phyloP scores from a whole-genome alignment of 2,113 vertebrate species.

The Morone saxatilis region DNA sequence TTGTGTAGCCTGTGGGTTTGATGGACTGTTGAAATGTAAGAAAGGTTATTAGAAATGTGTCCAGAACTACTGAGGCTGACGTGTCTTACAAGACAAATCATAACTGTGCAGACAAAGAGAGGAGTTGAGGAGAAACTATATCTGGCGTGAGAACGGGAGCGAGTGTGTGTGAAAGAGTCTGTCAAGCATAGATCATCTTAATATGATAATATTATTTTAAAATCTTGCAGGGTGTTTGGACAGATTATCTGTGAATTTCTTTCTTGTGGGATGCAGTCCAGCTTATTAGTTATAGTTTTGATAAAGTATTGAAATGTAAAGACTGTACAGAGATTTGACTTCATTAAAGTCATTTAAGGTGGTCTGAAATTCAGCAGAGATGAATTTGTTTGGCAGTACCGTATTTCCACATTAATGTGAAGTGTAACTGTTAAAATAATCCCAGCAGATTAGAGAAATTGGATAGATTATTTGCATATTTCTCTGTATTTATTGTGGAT shows the following conservation, averaged over 20 bases:
- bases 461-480: conserved; percentile 20
- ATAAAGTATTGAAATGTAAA: conserved; percentile 11
- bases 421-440: conserved; percentile 17
- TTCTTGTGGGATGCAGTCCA: conserved; percentile 10
- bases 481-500: not conserved
- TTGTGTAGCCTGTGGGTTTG: conserved; percentile 39
- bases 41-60: conserved; percentile 60
- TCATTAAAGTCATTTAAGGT: not conserved
- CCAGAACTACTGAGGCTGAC: conserved; percentile 21
- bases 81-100: conserved; percentile 47
- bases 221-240: conserved; percentile 8
- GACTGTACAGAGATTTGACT: not conserved
- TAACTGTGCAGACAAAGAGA: conserved; percentile 28
- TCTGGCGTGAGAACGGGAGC: not conserved
- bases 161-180: not conserved
- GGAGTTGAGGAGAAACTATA: not conserved
- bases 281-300: not conserved
- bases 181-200: conserved; percentile 11
- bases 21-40: conserved; percentile 54
- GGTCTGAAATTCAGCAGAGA: not conserved
- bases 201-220: conserved; percentile 16
- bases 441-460: not conserved
- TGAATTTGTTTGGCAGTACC: not conserved
- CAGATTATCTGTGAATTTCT: conserved; percentile 27
- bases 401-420: too few relatives aligned